Percentiles rank a stretch among this genome's conserved stretches.
These are phyloP conservation scores for Pipa parva DNA, from an alignment of 2,113 vertebrate genomes.

Conservation along the genomic window DNA sequence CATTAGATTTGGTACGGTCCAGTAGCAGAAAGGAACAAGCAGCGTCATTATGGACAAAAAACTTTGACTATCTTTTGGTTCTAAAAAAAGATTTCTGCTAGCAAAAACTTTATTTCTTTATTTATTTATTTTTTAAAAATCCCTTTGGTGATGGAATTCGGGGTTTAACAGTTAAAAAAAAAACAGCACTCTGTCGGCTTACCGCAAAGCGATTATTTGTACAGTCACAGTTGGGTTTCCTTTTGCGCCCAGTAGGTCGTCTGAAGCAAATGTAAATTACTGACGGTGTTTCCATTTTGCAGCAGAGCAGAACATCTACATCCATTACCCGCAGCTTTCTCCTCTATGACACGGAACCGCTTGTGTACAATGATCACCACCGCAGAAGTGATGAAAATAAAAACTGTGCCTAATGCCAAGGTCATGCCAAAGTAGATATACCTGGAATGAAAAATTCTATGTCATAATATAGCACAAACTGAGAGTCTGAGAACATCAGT, in stretches of 20 bases:
- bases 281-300: conserved; percentile 61
- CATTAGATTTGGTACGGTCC: too few species aligned
- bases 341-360: conserved; percentile 58
- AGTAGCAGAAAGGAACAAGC: too few species aligned
- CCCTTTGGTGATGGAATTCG: too few species aligned
- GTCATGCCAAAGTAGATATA: conserved; percentile 81
- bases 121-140: too few species aligned
- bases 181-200: too few species aligned
- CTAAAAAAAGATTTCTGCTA: too few species aligned
- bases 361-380: conserved; percentile 71
- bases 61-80: too few species aligned
- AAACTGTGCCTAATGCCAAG: conserved; percentile 72
- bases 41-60: too few species aligned
- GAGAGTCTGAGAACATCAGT: too few species aligned
- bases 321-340: conserved; percentile 50
- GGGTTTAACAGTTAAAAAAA: too few species aligned
- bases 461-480: background rate
- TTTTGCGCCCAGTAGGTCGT: conserved; percentile 66
- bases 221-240: conserved; percentile 81
- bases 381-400: conserved; percentile 73
- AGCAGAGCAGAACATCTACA: conserved; percentile 58
- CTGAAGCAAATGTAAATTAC: conserved; percentile 58
- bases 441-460: conserved; percentile 58
- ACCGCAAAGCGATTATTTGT: too few species aligned
- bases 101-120: too few species aligned